These are phyloP conservation scores for Acromyrmex echinatior DNA, from an alignment of 1,140 invertebrate genomes.

Conservation along the genomic window DNA sequence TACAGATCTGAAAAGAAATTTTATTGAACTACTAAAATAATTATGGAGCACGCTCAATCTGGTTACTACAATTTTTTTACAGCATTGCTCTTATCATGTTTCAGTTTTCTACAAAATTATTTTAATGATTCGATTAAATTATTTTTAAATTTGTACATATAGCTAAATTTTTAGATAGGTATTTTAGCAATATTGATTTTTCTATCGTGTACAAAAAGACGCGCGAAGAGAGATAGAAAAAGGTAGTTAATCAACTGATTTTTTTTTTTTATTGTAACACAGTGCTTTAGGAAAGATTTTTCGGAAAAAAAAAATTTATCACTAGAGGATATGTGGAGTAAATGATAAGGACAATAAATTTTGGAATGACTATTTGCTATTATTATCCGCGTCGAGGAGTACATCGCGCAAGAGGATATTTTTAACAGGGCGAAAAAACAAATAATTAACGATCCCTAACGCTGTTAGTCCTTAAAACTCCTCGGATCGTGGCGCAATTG, in stretches of 20 bases:
- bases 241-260: neutral
- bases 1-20: too few species aligned
- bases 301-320: neutral
- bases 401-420: constrained; percentile 32
- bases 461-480: constrained; percentile 15
- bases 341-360: constrained; percentile 32
- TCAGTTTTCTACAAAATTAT: too few species aligned
- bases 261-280: neutral
- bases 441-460: constrained; percentile 59
- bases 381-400: constrained; percentile 35
- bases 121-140: too few species aligned
- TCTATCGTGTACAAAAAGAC: too few species aligned
- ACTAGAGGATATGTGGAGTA: neutral
- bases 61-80: too few species aligned
- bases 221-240: neutral
- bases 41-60: too few species aligned
- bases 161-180: too few species aligned
- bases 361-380: constrained; percentile 54
- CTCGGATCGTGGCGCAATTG: constrained; percentile 36
- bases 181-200: too few species aligned
- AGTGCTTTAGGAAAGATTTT: neutral
- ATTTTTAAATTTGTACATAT: too few species aligned
- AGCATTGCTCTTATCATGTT: too few species aligned
- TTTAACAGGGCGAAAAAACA: constrained; percentile 29
- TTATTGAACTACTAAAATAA: too few species aligned